A percentile compares a stretch with the other conserved stretches of the same genome.
Conservation (phyloP, 2,888 invertebrate genomes). For the Unio delphinus region DNA sequence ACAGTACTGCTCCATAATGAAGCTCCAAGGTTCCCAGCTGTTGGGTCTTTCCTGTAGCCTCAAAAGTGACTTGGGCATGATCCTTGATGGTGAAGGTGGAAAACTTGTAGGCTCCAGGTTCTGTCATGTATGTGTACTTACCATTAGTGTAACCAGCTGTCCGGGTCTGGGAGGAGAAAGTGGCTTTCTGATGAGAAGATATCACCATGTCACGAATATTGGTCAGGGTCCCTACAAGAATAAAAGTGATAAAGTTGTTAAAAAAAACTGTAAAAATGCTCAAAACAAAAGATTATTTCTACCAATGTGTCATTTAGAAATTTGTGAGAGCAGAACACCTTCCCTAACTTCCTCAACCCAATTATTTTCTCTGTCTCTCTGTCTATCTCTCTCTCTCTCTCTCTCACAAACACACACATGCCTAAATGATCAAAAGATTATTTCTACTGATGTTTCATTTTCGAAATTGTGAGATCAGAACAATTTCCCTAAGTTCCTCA, state of each 20-base stretch:
- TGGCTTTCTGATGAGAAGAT: constrained; percentile 43
- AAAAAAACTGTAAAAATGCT: too few species aligned
- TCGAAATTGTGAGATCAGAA: too few species aligned
- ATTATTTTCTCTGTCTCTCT: too few species aligned
- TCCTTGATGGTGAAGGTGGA: constrained; percentile 50
- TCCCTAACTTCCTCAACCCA: too few species aligned
- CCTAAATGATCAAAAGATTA: too few species aligned
- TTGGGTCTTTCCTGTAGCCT: constrained; percentile 31
- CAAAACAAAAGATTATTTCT: too few species aligned
- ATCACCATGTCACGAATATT: constrained; percentile 48
- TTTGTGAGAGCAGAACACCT: too few species aligned
- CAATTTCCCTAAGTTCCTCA: too few species aligned
- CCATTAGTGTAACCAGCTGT: constrained; percentile 42
- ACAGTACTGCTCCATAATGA: constrained; percentile 43
- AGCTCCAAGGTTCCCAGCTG: constrained; percentile 43
- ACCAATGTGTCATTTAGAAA: too few species aligned
- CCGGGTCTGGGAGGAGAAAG: constrained; percentile 40
- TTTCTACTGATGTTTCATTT: too few species aligned
- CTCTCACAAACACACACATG: too few species aligned
- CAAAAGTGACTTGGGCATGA: constrained; percentile 40
- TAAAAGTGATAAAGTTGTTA: not conserved
- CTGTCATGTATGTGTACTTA: constrained; percentile 25
- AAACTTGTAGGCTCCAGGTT: constrained; percentile 50
- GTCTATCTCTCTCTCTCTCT: too few species aligned
- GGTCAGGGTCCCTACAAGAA: constrained; percentile 44